Evolutionary conservation across 2,888 invertebrate genomes (phyloP), one percentile per base, ranked within the genome.

Genomic region (Epistrophe eligans): DNA sequence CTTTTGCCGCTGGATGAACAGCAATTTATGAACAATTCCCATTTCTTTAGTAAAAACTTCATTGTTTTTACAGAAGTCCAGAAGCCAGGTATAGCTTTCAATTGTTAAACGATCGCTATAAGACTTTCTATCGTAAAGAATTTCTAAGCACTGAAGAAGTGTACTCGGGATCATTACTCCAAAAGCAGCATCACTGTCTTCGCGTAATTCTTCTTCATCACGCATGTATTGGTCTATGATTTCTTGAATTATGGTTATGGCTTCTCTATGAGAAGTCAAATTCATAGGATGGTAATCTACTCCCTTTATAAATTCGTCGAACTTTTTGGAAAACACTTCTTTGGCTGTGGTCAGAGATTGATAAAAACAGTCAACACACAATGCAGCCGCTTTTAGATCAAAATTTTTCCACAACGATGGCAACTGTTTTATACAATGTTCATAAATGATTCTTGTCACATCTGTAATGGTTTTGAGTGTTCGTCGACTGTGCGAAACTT

Each of bases 281-380:
- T 88, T 90, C 0, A 89, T 35, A 1, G 73, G 57, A 40, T 89
- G 84, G 70, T 90, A 88, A 80, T 91, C 91, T 90, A 58, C 91
- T 62, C 90, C 91, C 58, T 91, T 92, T 3, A 92, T 72, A 77
- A 91, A 93, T 19, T 88, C 84, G 11, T 91, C 90, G 32, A 93
- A 92, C 45, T 92, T 92, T 15, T 90, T 90, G 11, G 90, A 87
- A 81, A 91, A 93, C 0, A 91, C 88, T 40, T 88, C 89, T 77
- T 92, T 90, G 0, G 91, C 92, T 2, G 92, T 91, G 9, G 89
- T 84, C 6, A 92, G 79, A 73, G 92, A 91, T 79, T 93, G 91
- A 13, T 94, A 89, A 91, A 94, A 95, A 89, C 94, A 95, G 90
- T 95, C 95, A 13, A 94, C 89, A 17, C 94, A 94, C 19, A 94